Base-by-base conservation (phyloP, 2,113 vertebrate genomes). In the Hypomesus transpacificus region DNA sequence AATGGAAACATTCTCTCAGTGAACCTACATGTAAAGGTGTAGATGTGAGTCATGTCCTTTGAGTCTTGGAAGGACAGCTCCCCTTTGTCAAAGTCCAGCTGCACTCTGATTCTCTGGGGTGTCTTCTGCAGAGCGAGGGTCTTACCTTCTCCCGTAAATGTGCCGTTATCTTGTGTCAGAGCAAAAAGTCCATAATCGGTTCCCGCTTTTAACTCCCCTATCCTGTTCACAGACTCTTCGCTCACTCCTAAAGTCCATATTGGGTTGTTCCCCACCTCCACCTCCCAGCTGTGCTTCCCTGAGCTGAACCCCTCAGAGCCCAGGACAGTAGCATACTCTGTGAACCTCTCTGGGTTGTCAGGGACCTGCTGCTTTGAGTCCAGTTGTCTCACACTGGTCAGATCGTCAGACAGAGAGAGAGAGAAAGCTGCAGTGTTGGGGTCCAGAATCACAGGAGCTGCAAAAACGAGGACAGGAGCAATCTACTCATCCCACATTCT, bases 321-420 rank as follows among this genome's bases (percentile, higher is more conserved):
- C 24, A 26, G 24, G 2, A 26, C 24, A 3, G 24, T 26, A 26
- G 24, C 24, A 3, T 26, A 26, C 2, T 26, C 24, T 3, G 24
- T 26, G 24, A 26, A 26, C 24, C 24, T 26, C 24, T 26, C 24
- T 26, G 24, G 24, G 24, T 26, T 26, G 24, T 26, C 24, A 26
- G 24, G 24, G 24, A 26, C 24, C 28, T 58, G 24, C 22, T 24
- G 51, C 7, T 31, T 39, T 16, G 62, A 21, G 14, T 61, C 61
- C 3, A 31, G 31, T 6, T 39, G 22, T 24, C 60, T 65, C 50
- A 66, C 52, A 11, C 34, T 46, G 24, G 51, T 75, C 74, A 75
- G 74, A 39, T 75, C 67, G 24, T 75, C 68, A 21, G 60, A 51
- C 31, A 70, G n/a, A 14, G 11, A n/a, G 11, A 75, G 74, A 4